phyloP scores from a whole-genome alignment of 2,888 invertebrate species.

The Adelphocoris suturalis region DNA sequence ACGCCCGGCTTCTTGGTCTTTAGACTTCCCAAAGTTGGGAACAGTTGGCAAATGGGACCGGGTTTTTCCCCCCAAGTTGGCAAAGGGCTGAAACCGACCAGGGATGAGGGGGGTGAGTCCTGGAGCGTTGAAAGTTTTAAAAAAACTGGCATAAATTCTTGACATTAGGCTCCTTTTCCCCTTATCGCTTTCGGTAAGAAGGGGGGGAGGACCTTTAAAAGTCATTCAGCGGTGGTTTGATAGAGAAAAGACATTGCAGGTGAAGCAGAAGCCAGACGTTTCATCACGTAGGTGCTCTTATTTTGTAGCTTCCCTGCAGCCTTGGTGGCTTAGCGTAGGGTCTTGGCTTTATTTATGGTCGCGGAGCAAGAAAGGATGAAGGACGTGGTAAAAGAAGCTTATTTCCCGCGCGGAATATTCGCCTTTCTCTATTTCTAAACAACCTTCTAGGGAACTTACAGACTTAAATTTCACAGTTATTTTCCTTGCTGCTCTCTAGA shows the following conservation, averaged over 20 bases:
- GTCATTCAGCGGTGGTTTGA: constrained; percentile 44
- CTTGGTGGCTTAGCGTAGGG: not conserved
- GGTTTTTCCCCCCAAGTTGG: constrained; percentile 50
- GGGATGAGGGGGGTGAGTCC: not conserved
- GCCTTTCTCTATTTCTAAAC: not conserved
- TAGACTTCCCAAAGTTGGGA: constrained; percentile 36
- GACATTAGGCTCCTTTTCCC: constrained; percentile 44
- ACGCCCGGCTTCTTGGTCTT: constrained; percentile 39
- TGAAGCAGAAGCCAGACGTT: not conserved
- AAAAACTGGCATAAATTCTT: constrained; percentile 65
- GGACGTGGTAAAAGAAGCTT: constrained; percentile 17
- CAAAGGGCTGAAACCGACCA: not conserved
- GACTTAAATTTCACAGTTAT: not conserved
- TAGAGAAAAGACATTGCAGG: constrained; percentile 39
- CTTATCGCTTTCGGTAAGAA: constrained; percentile 25
- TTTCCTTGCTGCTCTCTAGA: not conserved
- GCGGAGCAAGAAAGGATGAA: not conserved
- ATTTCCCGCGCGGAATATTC: not conserved
- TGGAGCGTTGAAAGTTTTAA: constrained; percentile 9
- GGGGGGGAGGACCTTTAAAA: not conserved
- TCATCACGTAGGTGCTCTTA: not conserved
- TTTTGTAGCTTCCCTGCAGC: not conserved
- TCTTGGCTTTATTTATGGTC: not conserved
- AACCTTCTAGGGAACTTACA: not conserved
- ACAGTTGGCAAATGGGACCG: constrained; percentile 50